Conservation (phyloP, 2,888 invertebrate species). For the Sclerodermus sp. region DNA sequence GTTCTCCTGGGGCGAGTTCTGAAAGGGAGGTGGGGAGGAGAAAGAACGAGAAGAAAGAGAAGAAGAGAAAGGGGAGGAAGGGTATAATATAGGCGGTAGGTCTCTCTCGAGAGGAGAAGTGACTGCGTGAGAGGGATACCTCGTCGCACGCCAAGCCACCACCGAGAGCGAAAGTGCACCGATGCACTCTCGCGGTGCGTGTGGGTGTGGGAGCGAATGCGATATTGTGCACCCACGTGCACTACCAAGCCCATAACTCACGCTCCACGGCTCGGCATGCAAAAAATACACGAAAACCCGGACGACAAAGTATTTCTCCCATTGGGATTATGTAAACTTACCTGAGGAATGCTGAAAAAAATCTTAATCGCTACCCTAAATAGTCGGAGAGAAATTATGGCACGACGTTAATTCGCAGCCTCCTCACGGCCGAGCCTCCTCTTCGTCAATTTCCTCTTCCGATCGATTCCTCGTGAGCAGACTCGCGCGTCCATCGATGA, state of each 20-base stretch:
- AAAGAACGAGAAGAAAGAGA: not conserved
- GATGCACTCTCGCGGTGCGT: constrained; percentile 3
- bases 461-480: too few relatives aligned
- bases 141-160: too few relatives aligned
- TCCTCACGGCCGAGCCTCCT: too few relatives aligned
- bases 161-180: not conserved
- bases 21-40: not conserved
- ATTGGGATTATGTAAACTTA: too few relatives aligned
- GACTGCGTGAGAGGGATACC: not conserved
- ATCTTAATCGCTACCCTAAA: too few relatives aligned
- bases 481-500: too few relatives aligned
- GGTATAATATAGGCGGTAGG: not conserved
- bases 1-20: not conserved
- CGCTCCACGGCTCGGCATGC: not conserved
- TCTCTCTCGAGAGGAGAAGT: not conserved
- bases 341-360: too few relatives aligned
- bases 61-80: not conserved
- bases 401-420: too few relatives aligned
- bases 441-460: too few relatives aligned
- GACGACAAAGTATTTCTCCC: too few relatives aligned
- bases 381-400: too few relatives aligned
- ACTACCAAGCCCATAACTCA: constrained; percentile 30
- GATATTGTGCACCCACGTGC: constrained; percentile 37
- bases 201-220: constrained; percentile 37
- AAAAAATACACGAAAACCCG: too few relatives aligned